Percentiles rank a stretch among this genome's conserved stretches.
Evolutionary conservation across 2,113 vertebrate genomes (phyloP).

Genomic region (Tamias sibiricus): DNA sequence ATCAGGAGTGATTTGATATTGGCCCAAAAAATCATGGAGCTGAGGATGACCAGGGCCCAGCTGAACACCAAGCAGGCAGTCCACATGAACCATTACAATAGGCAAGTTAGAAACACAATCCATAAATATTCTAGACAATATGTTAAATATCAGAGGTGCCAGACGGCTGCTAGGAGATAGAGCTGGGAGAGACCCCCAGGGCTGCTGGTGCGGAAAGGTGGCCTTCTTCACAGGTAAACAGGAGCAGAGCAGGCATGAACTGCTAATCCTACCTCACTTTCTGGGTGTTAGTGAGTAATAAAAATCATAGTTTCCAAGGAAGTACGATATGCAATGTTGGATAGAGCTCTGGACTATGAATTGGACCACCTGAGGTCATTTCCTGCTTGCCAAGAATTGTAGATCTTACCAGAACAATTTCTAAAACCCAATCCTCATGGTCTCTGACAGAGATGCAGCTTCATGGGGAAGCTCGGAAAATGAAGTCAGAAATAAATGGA

Average conservation of each 20-base stretch:
- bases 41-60: neutral
- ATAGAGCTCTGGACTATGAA: neutral
- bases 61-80: neutral
- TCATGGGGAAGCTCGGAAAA: neutral
- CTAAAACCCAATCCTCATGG: neutral
- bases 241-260: neutral
- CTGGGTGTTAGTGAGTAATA: neutral
- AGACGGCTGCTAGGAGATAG: neutral
- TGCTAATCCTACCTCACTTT: neutral
- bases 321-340: neutral
- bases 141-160: neutral
- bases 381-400: neutral
- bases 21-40: neutral
- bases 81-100: neutral
- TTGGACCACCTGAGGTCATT: neutral
- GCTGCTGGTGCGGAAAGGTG: neutral
- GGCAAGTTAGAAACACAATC: neutral
- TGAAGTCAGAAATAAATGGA: neutral
- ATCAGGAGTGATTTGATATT: neutral
- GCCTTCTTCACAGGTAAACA: neutral
- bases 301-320: neutral
- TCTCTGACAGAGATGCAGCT: neutral
- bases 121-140: neutral
- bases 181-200: neutral
- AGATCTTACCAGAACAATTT: constrained; percentile 1